phyloP scores from a whole-genome alignment of 2,113 vertebrate genomes.

The Misgurnus mizolepis region DNA sequence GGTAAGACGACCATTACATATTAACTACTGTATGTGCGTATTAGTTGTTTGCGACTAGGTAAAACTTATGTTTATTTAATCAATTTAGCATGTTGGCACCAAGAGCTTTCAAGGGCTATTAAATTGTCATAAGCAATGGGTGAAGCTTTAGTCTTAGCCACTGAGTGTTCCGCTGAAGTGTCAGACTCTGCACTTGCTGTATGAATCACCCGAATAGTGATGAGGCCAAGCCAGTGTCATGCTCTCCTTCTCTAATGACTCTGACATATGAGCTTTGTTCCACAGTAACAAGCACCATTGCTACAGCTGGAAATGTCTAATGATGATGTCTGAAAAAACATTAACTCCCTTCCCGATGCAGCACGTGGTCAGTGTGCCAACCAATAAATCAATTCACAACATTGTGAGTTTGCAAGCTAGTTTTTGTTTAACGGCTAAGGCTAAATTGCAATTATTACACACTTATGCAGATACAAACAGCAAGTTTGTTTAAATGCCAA shows the following conservation, averaged over 20 bases:
- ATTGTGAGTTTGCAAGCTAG: not conserved
- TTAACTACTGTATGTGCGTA: not conserved
- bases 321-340: slow-evolving; percentile 42
- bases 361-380: slow-evolving; percentile 15
- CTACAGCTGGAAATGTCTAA: slow-evolving; percentile 39
- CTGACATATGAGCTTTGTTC: slow-evolving; percentile 47
- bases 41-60: not conserved
- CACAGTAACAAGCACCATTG: slow-evolving; percentile 29
- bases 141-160: slow-evolving; percentile 1
- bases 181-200: slow-evolving; percentile 37
- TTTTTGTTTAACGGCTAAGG: slow-evolving; percentile 3
- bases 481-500: not conserved
- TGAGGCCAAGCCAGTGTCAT: slow-evolving; percentile 50
- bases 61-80: slow-evolving; percentile 39
- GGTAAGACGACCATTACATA: slow-evolving; percentile 13
- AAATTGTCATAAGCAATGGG: slow-evolving; percentile 31
- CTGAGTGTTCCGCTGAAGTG: slow-evolving; percentile 20
- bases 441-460: not conserved
- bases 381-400: slow-evolving; percentile 13
- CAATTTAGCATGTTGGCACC: not conserved
- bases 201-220: slow-evolving; percentile 52
- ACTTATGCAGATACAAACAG: not conserved
- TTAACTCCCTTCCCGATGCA: slow-evolving; percentile 27
- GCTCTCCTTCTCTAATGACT: slow-evolving; percentile 44
- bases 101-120: slow-evolving; percentile 28